Evolutionary conservation across 2,888 invertebrate species (phyloP).

Genomic region (Heliconius erato): DNA sequence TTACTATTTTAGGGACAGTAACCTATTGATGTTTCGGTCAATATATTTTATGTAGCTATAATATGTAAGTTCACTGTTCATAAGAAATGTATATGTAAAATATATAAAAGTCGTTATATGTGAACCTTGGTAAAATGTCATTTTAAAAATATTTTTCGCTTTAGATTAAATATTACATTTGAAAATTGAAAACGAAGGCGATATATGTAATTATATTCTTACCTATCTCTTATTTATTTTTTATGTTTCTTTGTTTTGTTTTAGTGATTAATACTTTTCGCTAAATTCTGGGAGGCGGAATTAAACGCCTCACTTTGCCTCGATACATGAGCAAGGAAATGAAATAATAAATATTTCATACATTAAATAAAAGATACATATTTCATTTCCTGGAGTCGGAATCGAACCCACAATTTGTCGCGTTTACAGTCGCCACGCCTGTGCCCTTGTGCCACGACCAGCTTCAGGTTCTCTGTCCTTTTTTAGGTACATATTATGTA

Average conservation of each 20-base stretch:
- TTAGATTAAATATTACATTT: background rate
- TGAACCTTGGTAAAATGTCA: background rate
- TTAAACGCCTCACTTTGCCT: too few species aligned
- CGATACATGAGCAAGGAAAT: too few species aligned
- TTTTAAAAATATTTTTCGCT: background rate
- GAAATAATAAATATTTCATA: too few species aligned
- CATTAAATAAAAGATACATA: too few species aligned
- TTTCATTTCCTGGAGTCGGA: too few species aligned
- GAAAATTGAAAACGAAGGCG: background rate
- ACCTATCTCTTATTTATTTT: background rate
- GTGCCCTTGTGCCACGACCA: too few species aligned
- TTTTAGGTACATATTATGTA: background rate
- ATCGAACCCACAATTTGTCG: too few species aligned
- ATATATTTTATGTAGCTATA: background rate
- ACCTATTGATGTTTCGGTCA: constrained; percentile 10
- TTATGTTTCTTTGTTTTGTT: background rate
- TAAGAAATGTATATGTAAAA: background rate
- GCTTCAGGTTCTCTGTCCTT: background rate
- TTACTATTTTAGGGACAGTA: constrained; percentile 31
- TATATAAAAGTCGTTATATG: background rate
- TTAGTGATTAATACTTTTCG: too few species aligned
- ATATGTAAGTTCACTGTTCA: background rate
- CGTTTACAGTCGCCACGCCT: too few species aligned
- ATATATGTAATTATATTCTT: background rate
- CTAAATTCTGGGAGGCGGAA: too few species aligned